Evolutionary conservation across 2,888 invertebrate genomes (phyloP).

Genomic region (Microplitis manilae): DNA sequence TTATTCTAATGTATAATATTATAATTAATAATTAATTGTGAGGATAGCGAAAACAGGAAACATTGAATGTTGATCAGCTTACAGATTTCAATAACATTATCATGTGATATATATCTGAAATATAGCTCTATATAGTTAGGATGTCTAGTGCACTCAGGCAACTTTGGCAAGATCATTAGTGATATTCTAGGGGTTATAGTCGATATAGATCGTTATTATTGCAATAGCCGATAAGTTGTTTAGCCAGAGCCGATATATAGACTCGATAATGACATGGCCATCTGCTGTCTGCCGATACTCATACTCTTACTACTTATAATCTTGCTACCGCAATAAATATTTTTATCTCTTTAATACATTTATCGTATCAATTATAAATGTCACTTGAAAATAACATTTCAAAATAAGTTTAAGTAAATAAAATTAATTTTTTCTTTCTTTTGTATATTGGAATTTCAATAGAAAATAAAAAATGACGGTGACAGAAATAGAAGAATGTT

Average conservation of each 20-base stretch:
- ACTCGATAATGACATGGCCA: constrained; percentile 65
- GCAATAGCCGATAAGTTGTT: constrained; percentile 67
- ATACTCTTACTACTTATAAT: constrained; percentile 41
- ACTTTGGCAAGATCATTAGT: constrained; percentile 46
- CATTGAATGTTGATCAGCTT: background rate
- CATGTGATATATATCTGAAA: constrained; percentile 24
- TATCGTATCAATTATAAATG: background rate
- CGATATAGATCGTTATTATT: constrained; percentile 55
- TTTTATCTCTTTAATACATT: background rate
- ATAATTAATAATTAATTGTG: too few species aligned
- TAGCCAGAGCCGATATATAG: constrained; percentile 60
- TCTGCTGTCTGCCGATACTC: constrained; percentile 59
- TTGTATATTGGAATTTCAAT: background rate
- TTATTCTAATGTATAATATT: too few species aligned
- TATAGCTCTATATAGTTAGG: constrained; percentile 30
- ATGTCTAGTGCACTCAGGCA: constrained; percentile 35
- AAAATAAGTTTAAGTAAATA: background rate
- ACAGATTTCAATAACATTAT: constrained; percentile 2
- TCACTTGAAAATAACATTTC: background rate
- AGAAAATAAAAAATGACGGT: constrained; percentile 22
- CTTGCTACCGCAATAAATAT: background rate
- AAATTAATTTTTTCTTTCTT: background rate
- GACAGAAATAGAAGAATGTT: too few species aligned
- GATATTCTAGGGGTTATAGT: constrained; percentile 26
- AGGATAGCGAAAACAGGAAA: constrained; percentile 4